Evolutionary conservation across 1,140 invertebrate species (phyloP).

Genomic region (Calycopis cecrops): DNA sequence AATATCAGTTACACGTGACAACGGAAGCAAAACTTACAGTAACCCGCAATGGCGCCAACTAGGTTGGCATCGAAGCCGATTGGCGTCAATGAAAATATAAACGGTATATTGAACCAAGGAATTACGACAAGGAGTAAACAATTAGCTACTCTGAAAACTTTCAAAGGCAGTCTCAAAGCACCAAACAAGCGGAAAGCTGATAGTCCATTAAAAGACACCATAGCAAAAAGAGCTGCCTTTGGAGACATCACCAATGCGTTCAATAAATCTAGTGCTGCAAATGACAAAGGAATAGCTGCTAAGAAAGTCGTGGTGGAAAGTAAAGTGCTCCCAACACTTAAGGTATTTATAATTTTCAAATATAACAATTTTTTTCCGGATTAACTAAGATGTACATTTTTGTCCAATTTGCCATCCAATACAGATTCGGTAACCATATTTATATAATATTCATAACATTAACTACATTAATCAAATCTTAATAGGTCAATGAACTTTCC

Average conservation of each 20-base stretch:
- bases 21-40: constrained; percentile 38
- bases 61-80: constrained; percentile 69
- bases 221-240: constrained; percentile 82
- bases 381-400: not conserved
- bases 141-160: constrained; percentile 59
- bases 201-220: constrained; percentile 75
- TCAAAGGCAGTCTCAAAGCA: constrained; percentile 54
- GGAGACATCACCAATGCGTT: constrained; percentile 85
- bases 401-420: too few relatives aligned
- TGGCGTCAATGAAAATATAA: constrained; percentile 67
- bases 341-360: constrained; percentile 52
- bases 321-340: constrained; percentile 72
- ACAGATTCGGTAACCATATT: not conserved
- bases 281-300: constrained; percentile 50
- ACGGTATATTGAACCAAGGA: constrained; percentile 53
- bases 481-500: constrained; percentile 53
- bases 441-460: not conserved
- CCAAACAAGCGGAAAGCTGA: constrained; percentile 76
- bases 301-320: constrained; percentile 75
- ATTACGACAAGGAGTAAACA: constrained; percentile 69
- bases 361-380: constrained; percentile 22
- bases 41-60: constrained; percentile 76
- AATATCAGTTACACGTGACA: constrained; percentile 42
- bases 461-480: not conserved
- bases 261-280: constrained; percentile 55